Evolutionary conservation across 2,797 vertebrate species (phyloP), one percentile per base, ranked within the genome.

Genomic region (Clarias fuscus): DNA sequence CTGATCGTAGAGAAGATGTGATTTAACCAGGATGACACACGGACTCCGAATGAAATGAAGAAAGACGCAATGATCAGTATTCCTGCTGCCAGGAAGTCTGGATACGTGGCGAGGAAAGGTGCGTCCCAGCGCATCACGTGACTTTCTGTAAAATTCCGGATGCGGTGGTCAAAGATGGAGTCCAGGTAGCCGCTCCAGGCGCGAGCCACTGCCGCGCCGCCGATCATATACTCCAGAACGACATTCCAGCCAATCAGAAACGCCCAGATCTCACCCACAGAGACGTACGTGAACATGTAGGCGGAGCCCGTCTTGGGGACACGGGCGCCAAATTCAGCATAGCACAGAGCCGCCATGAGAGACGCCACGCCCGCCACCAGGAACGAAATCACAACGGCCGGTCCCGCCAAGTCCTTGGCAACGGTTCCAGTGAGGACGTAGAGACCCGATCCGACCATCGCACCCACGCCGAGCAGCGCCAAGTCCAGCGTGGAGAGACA

Each of bases 171-270:
- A 86, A 99, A 98, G 90, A 99, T 97, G 58, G 98, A 96, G 88
- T 99, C 98, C 91, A 99, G 92, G 88, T 98, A 99, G 86, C 97
- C 97, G 0, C 98, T 99, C 98, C 98, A 99, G 10, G 98, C 98
- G 1, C 98, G 95, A 27, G 98, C 98, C 84, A 98, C 97, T 0
- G 98, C 97, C 0, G 98, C 98, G 0, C 97, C 98, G 0, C 97
- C 98, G 0, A 99, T 98, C 96, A 99, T 97, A 89, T 98, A 98
- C 93, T 99, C 97, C 85, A 99, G 93, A 85, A 99, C 95, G 77
- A 99, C 96, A 0, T 99, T 99, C 98, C 98, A 99, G 82, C 98
- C 98, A 0, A 99, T 99, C 71, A 99, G 96, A 89, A 99, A 99
- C 81, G 98, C 98, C 98, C 98, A 99, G 77, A 99, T 90, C 91